Evolutionary conservation across 2,888 invertebrate species (phyloP).

Genomic region (Diploptera punctata): DNA sequence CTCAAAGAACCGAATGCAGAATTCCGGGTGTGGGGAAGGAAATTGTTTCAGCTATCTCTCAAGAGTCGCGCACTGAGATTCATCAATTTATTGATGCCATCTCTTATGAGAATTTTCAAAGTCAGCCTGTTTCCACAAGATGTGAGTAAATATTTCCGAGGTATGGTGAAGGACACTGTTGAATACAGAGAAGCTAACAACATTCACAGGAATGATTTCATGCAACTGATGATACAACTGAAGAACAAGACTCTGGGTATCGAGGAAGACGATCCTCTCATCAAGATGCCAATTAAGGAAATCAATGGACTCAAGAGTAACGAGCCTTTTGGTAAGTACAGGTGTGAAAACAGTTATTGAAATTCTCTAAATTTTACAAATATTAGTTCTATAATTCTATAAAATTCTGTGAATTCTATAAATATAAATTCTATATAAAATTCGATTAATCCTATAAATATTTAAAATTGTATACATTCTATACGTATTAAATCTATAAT

Average conservation of each 20-base stretch:
- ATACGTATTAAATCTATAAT: too few relatives aligned
- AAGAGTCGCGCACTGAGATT: conserved; percentile 48
- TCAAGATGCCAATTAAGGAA: not conserved
- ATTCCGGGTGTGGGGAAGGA: conserved; percentile 50
- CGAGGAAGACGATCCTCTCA: too few relatives aligned
- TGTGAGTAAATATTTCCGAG: conserved; percentile 51
- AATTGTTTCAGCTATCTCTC: conserved; percentile 49
- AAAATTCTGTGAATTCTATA: too few relatives aligned
- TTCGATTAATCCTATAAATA: too few relatives aligned
- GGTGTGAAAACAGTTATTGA: too few relatives aligned
- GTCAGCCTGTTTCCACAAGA: conserved; percentile 29
- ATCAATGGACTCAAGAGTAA: not conserved
- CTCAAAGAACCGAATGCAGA: conserved; percentile 52
- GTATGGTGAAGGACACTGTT: conserved; percentile 55
- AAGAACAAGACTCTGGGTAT: conserved; percentile 36
- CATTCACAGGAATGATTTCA: conserved; percentile 46
- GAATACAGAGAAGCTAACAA: too few relatives aligned
- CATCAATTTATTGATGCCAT: conserved; percentile 37
- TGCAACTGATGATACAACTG: conserved; percentile 43
- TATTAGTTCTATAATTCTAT: too few relatives aligned
- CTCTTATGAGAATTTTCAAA: not conserved
- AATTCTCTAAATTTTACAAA: too few relatives aligned
- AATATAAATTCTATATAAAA: too few relatives aligned
- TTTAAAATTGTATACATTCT: too few relatives aligned
- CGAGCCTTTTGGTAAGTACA: not conserved